Percentiles rank a stretch among this genome's conserved stretches.
Evolutionary conservation across 1,140 invertebrate genomes (phyloP).

Genomic region (Pristionchus pacificus): DNA sequence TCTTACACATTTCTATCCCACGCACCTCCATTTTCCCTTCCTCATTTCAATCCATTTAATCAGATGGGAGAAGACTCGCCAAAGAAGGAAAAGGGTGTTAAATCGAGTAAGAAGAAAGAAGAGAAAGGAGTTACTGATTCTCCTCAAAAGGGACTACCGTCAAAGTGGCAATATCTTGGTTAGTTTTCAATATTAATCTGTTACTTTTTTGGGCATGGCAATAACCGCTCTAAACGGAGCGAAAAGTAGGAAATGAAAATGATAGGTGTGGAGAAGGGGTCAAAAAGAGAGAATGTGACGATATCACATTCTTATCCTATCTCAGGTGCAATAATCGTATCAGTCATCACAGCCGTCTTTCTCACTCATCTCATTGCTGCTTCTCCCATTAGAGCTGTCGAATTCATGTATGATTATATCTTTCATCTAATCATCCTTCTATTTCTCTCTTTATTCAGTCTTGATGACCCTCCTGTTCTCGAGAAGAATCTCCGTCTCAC

Average conservation of each 20-base stretch:
- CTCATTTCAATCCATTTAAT: too few species aligned
- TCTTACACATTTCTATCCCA: too few species aligned
- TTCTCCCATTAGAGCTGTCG: slow-evolving; percentile 18
- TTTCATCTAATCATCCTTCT: neutral
- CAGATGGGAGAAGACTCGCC: too few species aligned
- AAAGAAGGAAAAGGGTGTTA: too few species aligned
- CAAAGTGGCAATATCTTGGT: too few species aligned
- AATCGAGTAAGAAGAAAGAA: too few species aligned
- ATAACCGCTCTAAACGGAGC: too few species aligned
- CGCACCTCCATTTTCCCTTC: too few species aligned
- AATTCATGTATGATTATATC: slow-evolving; percentile 16
- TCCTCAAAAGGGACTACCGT: too few species aligned
- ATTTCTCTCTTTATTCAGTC: neutral
- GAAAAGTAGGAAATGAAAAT: slow-evolving; percentile 7
- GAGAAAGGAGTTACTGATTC: too few species aligned
- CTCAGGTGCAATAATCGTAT: slow-evolving; percentile 1
- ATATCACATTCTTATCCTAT: neutral
- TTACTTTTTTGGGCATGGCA: too few species aligned
- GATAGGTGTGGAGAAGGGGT: slow-evolving; percentile 1
- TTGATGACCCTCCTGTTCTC: slow-evolving; percentile 11
- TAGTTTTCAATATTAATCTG: too few species aligned
- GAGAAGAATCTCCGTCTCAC: slow-evolving; percentile 15
- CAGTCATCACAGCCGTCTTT: slow-evolving; percentile 6
- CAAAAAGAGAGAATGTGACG: neutral
- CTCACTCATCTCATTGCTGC: slow-evolving; percentile 20